A percentile compares a stretch with the other conserved stretches of the same genome.
These are phyloP conservation scores for Thunnus albacares DNA, from an alignment of 2,797 vertebrate genomes.

Conservation along the genomic window DNA sequence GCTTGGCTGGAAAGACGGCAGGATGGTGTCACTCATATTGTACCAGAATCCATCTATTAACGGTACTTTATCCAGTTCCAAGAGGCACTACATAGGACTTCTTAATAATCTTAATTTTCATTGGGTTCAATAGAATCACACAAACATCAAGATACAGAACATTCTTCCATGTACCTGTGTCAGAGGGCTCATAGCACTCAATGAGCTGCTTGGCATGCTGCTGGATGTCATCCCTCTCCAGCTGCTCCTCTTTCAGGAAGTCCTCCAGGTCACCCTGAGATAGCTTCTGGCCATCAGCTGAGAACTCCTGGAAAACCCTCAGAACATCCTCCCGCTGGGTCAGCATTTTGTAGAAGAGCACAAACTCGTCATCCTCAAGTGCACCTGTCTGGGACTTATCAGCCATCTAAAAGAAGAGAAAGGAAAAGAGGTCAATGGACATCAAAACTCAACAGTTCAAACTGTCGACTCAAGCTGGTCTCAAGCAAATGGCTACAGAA, in stretches of 20 bases:
- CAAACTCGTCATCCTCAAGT: slow-evolving; percentile 94
- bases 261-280: slow-evolving; percentile 90
- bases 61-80: not conserved
- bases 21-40: slow-evolving; percentile 1
- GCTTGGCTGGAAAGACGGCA: slow-evolving; percentile 84
- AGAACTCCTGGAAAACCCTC: slow-evolving; percentile 91
- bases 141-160: not conserved
- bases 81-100: not conserved
- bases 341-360: slow-evolving; percentile 95
- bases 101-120: not conserved
- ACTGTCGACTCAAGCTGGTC: not conserved
- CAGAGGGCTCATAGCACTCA: slow-evolving; percentile 91
- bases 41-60: too few species aligned
- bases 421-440: not conserved
- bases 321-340: slow-evolving; percentile 92
- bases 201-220: slow-evolving; percentile 90
- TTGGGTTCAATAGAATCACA: not conserved
- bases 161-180: slow-evolving; percentile 85
- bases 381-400: slow-evolving; percentile 91
- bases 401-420: slow-evolving; percentile 83
- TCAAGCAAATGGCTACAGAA: not conserved
- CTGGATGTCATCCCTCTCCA: slow-evolving; percentile 80
- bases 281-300: slow-evolving; percentile 91
- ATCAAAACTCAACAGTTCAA: not conserved
- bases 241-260: slow-evolving; percentile 91